Evolutionary conservation across 2,797 vertebrate species (phyloP).

Genomic region (Alcedo atthis): DNA sequence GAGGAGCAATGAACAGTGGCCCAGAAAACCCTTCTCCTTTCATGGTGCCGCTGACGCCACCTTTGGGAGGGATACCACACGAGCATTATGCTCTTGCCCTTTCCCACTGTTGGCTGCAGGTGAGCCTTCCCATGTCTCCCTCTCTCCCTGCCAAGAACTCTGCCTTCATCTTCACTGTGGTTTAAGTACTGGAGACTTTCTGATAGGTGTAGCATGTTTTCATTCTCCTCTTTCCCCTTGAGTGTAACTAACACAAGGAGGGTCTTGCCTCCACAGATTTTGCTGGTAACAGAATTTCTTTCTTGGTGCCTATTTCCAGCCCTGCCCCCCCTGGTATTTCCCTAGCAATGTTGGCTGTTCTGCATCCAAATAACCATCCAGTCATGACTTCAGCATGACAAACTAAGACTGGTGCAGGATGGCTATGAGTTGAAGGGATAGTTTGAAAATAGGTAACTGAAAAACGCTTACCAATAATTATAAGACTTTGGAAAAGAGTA

Average conservation of each 20-base stretch:
- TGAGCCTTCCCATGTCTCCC: background rate
- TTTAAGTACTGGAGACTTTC: background rate
- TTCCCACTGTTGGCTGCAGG: background rate
- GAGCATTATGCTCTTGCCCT: rapidly evolving
- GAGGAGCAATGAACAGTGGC: background rate
- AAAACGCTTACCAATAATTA: background rate
- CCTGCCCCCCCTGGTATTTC: background rate
- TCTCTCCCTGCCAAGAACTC: background rate
- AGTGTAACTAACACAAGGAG: background rate
- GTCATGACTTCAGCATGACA: background rate
- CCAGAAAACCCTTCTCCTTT: background rate
- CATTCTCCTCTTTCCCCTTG: background rate
- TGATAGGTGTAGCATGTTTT: rapidly evolving
- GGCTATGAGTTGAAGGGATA: background rate
- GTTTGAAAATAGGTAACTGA: background rate
- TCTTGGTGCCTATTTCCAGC: background rate
- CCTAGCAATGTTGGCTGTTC: background rate
- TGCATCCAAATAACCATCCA: background rate
- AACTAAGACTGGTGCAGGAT: background rate
- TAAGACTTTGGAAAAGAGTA: background rate
- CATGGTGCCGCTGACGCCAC: rapidly evolving
- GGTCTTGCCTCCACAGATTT: background rate
- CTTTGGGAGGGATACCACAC: background rate
- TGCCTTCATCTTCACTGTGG: background rate
- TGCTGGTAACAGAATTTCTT: background rate